A percentile compares a stretch with the other conserved stretches of the same genome.
These are phyloP conservation scores for Amaurobius ferox DNA, from an alignment of 2,888 invertebrate species.

Conservation along the genomic window DNA sequence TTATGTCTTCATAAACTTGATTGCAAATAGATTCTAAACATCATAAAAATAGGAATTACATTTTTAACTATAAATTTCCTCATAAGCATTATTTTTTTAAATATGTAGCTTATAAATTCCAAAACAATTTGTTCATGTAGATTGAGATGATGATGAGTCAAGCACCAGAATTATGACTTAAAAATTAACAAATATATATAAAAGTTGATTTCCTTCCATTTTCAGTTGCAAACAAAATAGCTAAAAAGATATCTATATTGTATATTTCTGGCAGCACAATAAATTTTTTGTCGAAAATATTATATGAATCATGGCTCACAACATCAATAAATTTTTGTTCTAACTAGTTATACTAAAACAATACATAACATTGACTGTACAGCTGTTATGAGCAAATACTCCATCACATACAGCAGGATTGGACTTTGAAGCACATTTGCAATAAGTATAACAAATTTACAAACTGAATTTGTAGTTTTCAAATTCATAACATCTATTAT, in stretches of 20 bases:
- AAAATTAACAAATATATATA: not conserved
- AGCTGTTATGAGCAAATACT: constrained; percentile 12
- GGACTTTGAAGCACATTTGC: not conserved
- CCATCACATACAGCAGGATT: constrained; percentile 12
- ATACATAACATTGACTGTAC: not conserved
- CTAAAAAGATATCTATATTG: not conserved
- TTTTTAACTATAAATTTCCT: not conserved
- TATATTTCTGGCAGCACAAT: constrained; percentile 6
- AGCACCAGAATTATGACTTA: constrained; percentile 4
- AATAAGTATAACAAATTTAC: not conserved
- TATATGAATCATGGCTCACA: not conserved
- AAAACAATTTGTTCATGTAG: constrained; percentile 4
- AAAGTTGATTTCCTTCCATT: not conserved
- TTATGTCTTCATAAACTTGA: constrained; percentile 3
- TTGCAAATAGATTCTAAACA: constrained; percentile 5
- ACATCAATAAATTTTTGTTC: not conserved
- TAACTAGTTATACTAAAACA: constrained; percentile 8
- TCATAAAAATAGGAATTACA: constrained; percentile 17
- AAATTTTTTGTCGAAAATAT: not conserved
- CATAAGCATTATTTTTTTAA: constrained; percentile 2
- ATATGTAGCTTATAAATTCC: not conserved
- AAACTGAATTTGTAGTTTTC: not conserved
- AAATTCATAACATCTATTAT: not conserved
- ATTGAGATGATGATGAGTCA: constrained; percentile 10
- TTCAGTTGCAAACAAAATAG: not conserved